Evolutionary conservation across 2,888 invertebrate species (phyloP).

Genomic region (Metalampra italica): DNA sequence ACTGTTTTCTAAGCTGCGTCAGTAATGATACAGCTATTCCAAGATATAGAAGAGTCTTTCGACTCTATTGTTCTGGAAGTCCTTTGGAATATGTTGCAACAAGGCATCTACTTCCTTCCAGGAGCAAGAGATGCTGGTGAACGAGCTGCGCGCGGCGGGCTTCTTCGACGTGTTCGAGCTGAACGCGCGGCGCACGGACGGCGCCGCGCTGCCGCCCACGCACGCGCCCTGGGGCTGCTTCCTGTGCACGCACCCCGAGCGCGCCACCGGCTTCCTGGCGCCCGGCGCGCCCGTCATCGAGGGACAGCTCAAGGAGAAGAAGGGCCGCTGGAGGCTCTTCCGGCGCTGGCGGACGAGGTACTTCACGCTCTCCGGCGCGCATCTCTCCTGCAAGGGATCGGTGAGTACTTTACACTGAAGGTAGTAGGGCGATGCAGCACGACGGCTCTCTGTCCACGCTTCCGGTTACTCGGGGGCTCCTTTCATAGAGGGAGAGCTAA

Average conservation of each 20-base stretch:
- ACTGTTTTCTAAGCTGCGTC: too few species aligned
- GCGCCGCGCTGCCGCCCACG: constrained; percentile 30
- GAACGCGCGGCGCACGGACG: constrained; percentile 58
- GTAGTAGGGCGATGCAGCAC: too few species aligned
- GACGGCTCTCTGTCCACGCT: too few species aligned
- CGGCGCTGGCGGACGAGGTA: constrained; percentile 95
- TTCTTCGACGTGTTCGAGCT: constrained; percentile 97
- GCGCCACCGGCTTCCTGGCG: constrained; percentile 89
- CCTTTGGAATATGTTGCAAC: too few species aligned
- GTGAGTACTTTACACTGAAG: constrained; percentile 68
- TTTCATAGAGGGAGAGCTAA: too few species aligned
- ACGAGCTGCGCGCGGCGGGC: constrained; percentile 90
- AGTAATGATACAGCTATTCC: too few species aligned
- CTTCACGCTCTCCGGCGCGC: constrained; percentile 95
- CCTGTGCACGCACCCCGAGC: constrained; percentile 94
- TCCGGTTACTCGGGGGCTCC: too few species aligned
- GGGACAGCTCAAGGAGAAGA: constrained; percentile 94
- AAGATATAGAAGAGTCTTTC: too few species aligned
- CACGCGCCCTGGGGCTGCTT: constrained; percentile 91
- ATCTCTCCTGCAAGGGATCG: constrained; percentile 91
- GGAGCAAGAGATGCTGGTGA: constrained; percentile 92
- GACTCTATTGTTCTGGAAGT: too few species aligned
- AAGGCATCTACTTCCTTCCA: too few species aligned
- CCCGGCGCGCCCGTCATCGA: constrained; percentile 92
- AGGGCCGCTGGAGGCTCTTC: constrained; percentile 94